Conservation (phyloP, 2,888 invertebrate genomes). For the Dysmachus trigonus region DNA sequence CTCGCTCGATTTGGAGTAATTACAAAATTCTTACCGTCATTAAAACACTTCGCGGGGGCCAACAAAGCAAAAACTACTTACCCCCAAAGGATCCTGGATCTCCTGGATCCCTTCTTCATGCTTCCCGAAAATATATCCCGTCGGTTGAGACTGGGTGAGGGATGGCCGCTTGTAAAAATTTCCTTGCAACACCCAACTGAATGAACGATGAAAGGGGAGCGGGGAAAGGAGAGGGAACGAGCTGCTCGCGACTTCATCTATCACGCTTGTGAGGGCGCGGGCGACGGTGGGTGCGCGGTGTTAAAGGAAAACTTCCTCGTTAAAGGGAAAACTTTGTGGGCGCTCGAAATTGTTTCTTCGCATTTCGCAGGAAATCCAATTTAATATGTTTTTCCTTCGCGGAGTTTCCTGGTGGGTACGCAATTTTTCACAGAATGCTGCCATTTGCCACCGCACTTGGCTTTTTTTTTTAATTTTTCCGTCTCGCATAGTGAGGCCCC, state of each 20-base stretch:
- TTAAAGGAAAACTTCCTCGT: neutral
- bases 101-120: neutral
- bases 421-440: constrained; percentile 4
- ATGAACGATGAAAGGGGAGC: too few relatives aligned
- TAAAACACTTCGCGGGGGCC: neutral
- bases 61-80: neutral
- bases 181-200: neutral
- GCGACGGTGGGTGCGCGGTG: neutral
- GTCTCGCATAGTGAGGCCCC: neutral
- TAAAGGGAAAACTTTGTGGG: neutral
- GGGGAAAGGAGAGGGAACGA: neutral
- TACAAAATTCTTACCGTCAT: neutral
- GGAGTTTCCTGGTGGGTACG: neutral
- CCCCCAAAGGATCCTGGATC: neutral
- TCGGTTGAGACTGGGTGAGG: neutral
- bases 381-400: neutral
- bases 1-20: neutral
- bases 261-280: neutral
- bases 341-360: neutral
- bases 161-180: neutral
- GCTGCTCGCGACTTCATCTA: neutral
- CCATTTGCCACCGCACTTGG: neutral
- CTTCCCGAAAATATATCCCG: neutral
- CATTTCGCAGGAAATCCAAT: constrained; percentile 13
- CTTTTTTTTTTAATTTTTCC: neutral